Evolutionary conservation across 2,888 invertebrate species (phyloP).

Genomic region (Blomia tropicalis): DNA sequence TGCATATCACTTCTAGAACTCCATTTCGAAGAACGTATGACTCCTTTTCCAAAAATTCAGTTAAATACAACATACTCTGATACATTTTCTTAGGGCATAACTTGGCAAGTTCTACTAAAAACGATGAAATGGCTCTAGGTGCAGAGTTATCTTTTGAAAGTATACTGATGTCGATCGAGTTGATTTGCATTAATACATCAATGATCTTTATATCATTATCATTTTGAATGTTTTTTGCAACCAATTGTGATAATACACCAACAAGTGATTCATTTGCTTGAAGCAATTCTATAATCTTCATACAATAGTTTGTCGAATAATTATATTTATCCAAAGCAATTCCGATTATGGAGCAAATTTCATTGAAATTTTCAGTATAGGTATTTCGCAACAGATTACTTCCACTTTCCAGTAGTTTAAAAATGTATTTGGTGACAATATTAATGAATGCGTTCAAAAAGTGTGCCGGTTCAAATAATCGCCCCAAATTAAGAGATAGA

Average conservation of each 20-base stretch:
- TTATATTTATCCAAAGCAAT: slow-evolving; percentile 27
- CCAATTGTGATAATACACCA: slow-evolving; percentile 50
- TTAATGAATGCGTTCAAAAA: slow-evolving; percentile 65
- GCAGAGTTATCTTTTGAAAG: slow-evolving; percentile 39
- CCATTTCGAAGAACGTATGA: slow-evolving; percentile 54
- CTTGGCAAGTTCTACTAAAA: slow-evolving; percentile 50
- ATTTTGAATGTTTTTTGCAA: slow-evolving; percentile 50
- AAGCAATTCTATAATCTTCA: slow-evolving; percentile 47
- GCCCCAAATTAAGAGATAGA: slow-evolving; percentile 51
- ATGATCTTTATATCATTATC: slow-evolving; percentile 53
- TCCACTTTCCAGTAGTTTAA: slow-evolving; percentile 43
- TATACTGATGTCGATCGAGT: slow-evolving; percentile 49
- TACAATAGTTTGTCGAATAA: slow-evolving; percentile 34
- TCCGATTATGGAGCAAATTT: background rate
- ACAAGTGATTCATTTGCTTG: slow-evolving; percentile 58
- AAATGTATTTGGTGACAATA: slow-evolving; percentile 55
- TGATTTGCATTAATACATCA: slow-evolving; percentile 51
- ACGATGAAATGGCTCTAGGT: slow-evolving; percentile 40
- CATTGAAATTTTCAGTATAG: background rate
- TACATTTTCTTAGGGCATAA: slow-evolving; percentile 46
- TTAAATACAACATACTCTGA: slow-evolving; percentile 45
- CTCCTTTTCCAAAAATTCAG: slow-evolving; percentile 46
- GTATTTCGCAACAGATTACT: slow-evolving; percentile 38
- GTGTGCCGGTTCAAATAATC: slow-evolving; percentile 64
- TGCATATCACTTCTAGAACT: slow-evolving; percentile 63